A percentile compares a stretch with the other conserved stretches of the same genome.
These are phyloP conservation scores for Xenentodon cancila DNA, from an alignment of 2,797 vertebrate species.

Conservation along the genomic window DNA sequence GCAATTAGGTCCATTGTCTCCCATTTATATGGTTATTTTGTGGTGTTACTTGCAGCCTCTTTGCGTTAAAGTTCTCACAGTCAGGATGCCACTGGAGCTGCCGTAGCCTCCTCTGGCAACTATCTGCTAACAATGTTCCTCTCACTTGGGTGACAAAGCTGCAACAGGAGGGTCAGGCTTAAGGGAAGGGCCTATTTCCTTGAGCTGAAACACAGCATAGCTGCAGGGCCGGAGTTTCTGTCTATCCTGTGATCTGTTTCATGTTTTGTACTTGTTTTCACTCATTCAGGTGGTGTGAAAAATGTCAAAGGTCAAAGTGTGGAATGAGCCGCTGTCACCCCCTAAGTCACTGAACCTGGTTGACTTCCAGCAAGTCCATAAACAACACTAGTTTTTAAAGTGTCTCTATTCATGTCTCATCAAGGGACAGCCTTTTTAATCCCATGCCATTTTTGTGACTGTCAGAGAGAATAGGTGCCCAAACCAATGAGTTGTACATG, in stretches of 20 bases:
- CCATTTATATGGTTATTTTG: conserved; percentile 89
- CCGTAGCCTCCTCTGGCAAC: conserved; percentile 82
- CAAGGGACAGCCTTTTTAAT: too few relatives aligned
- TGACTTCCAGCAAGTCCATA: conserved; percentile 35
- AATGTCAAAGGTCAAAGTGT: conserved; percentile 69
- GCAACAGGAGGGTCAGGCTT: conserved; percentile 72
- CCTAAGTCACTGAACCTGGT: conserved; percentile 46
- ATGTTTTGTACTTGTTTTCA: conserved; percentile 70
- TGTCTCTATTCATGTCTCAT: conserved; percentile 17
- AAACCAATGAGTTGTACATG: conserved; percentile 35
- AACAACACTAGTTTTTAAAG: conserved; percentile 19
- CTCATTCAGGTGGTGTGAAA: conserved; percentile 71
- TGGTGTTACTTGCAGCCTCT: conserved; percentile 61
- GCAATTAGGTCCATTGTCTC: conserved; percentile 80
- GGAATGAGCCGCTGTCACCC: conserved; percentile 63
- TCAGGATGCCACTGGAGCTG: conserved; percentile 72
- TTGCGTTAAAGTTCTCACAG: conserved; percentile 84
- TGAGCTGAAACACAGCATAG: conserved; percentile 60
- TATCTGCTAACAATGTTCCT: conserved; percentile 88
- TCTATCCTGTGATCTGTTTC: conserved; percentile 79
- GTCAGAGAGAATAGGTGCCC: conserved; percentile 29
- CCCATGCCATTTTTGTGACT: conserved; percentile 24
- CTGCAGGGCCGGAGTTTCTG: conserved; percentile 70
- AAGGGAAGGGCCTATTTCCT: conserved; percentile 82
- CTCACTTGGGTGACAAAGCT: conserved; percentile 86